A percentile compares a stretch with the other conserved stretches of the same genome.
Conservation (phyloP, 2,113 vertebrate genomes). For the Amia ocellicauda region DNA sequence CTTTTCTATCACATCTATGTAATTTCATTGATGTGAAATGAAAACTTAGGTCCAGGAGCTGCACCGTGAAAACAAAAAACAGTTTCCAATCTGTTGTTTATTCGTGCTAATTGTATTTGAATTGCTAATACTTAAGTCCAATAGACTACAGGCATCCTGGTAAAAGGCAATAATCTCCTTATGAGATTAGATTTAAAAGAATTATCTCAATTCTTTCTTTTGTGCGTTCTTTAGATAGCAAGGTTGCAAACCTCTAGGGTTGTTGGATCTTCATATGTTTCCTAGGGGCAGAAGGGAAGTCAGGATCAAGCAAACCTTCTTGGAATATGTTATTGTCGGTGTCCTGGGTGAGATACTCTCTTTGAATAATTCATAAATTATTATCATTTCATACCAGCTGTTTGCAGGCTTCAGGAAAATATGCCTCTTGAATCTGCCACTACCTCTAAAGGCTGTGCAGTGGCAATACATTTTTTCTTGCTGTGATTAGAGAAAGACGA, state of each 20-base stretch:
- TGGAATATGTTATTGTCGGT: background rate
- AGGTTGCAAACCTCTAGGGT: background rate
- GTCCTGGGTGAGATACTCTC: constrained; percentile 8
- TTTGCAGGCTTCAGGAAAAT: constrained; percentile 4
- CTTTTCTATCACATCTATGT: no score
- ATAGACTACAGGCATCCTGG: background rate
- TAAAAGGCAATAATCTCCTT: constrained; percentile 10
- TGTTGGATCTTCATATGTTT: background rate
- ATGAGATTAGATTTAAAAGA: constrained; percentile 16
- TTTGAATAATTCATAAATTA: constrained; percentile 22
- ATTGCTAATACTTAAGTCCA: constrained; percentile 2
- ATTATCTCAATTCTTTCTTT: constrained; percentile 6
- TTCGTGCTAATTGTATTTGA: constrained; percentile 11
- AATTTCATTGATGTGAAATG: no score
- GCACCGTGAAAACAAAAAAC: no score
- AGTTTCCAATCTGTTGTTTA: no score
- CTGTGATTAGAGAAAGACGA: no score
- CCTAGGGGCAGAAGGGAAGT: background rate
- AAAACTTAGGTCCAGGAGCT: no score
- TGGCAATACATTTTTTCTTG: no score
- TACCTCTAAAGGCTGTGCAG: constrained; percentile 5
- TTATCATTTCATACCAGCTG: constrained; percentile 24
- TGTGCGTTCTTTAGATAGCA: constrained; percentile 7
- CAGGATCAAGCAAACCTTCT: constrained; percentile 10
- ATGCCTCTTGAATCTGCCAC: background rate